phyloP scores from a whole-genome alignment of 2,888 invertebrate species.

The Agriopis leucophaearia region DNA sequence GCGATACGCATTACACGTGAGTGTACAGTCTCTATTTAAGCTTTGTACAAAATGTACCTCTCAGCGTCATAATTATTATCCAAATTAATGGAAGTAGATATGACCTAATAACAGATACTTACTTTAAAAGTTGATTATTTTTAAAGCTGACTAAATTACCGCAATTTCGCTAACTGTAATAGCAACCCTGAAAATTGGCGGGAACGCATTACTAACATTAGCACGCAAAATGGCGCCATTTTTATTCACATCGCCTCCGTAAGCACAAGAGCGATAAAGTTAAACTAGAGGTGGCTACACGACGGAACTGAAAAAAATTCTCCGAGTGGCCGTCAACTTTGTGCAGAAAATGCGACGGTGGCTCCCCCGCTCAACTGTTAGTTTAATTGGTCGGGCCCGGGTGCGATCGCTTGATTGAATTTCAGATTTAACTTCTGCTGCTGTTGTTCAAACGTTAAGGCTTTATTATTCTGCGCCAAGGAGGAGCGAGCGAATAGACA shows the following conservation, averaged over 20 bases:
- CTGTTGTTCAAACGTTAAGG: slow-evolving; percentile 21
- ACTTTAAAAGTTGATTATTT: neutral
- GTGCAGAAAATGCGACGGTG: neutral
- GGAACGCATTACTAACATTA: slow-evolving; percentile 21
- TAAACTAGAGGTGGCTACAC: neutral
- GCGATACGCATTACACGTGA: too few relatives aligned
- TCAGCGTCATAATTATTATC: neutral
- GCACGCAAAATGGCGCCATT: slow-evolving; percentile 24
- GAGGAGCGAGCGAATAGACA: slow-evolving; percentile 6
- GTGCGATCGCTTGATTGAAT: slow-evolving; percentile 29
- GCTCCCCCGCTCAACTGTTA: neutral
- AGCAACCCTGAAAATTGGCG: slow-evolving; percentile 26
- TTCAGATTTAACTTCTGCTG: slow-evolving; percentile 27
- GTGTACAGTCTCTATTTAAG: too few relatives aligned
- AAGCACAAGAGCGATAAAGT: neutral
- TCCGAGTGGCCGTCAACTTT: neutral
- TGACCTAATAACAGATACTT: neutral
- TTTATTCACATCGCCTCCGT: slow-evolving; percentile 15
- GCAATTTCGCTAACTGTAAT: slow-evolving; percentile 4
- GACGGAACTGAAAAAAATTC: neutral
- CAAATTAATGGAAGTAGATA: neutral
- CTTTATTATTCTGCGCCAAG: slow-evolving; percentile 18
- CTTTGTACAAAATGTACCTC: too few relatives aligned
- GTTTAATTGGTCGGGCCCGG: neutral
- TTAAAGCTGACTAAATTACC: slow-evolving; percentile 5